Base-by-base conservation (phyloP, 2,888 invertebrate species). In the Leptothorax acervorum region DNA sequence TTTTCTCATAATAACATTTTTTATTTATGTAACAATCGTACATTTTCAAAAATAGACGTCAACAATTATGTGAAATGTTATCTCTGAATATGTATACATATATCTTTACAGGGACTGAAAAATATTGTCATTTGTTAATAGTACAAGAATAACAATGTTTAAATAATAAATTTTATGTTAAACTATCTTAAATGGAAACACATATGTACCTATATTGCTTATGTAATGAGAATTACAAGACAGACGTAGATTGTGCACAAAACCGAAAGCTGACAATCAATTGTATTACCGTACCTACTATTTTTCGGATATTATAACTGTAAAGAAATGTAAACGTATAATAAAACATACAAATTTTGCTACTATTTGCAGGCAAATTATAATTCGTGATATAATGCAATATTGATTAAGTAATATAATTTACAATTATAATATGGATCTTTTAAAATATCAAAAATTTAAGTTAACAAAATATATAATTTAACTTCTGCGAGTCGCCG, bases 171-270 rank as follows among this genome's bases (percentile, higher is more conserved):
- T 68, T 68, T 68, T 55, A 63, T 48, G 5, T 75, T 23, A 45
- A 28, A 31, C 6, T 75, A 8, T 39, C 0, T 60, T 60, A n/a
- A n/a, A 23, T 8, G 6, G 8, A 15, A 65, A 48, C 6, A 42
- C 3, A 60, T 23, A 3, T 18, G 9, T 11, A 42, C 31, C 11
- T 28, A 15, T 75, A 51, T 5, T 35, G 18, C 5, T 51, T 35
- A n/a, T 12, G 39, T 39, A 35, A 68, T 28, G n/a, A 84, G 45
- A 76, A 66, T 66, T 62, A 75, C 18, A 66, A 83, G 82, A 65
- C 15, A 18, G 15, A 8, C 0, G 12, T 70, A 82, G 81, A 66
- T 71, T 87, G 71, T 83, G 85, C 86, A 84, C 3, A 39, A 51
- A 55, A 48, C 35, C 35, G 12, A 65, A 8, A n/a, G 8, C 2